Evolutionary conservation across 2,797 vertebrate species (phyloP), one percentile per base, ranked within the genome.

Genomic region (Phrynocephalus guinanensis): DNA sequence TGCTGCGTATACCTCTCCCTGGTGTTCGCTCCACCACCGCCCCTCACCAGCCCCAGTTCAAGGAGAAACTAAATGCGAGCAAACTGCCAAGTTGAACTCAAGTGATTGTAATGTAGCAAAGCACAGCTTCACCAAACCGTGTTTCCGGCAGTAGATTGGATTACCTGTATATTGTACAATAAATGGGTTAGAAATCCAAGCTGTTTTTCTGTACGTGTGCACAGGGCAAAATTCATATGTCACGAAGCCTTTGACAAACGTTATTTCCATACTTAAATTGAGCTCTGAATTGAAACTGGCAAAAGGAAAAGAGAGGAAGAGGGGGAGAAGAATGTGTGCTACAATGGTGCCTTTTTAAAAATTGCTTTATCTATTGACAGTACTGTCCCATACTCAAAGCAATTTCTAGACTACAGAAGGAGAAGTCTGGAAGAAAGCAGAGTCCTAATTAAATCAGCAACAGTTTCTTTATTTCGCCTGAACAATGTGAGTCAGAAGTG

Each of bases 371-470:
- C 92, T 90, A 90, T 94, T 94, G 92, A 93, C 92, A 92, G 93
- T 90, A 94, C 93, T 95, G 92, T 94, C 89, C 93, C 83, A 60
- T 38, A 72, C 87, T 93, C 94, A 96, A 96, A 94, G 93, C 92
- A 95, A 95, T 95, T 94, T 93, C 90, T 85, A 87, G 86, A 91
- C 91, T 90, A 88, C 1, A 91, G 91, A 94, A 91, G 87, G 88
- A 67, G 48, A 77, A 92, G 92, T 48, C 90, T 90, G 92, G 83
- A 88, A 95, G 91, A 95, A 92, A 95, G 92, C 89, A 85, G 77
- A 91, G 90, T 86, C 90, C 90, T 95, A 95, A 96, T 96, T 95
- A 95, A 95, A 96, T 96, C 95, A 96, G 93, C 87, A 94, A 90
- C 81, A 1, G 24, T 94, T 94, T 90, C 92, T 93, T 95, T 95